These are phyloP conservation scores for Pherbina coryleti DNA, from an alignment of 2,888 invertebrate genomes.

Conservation along the genomic window DNA sequence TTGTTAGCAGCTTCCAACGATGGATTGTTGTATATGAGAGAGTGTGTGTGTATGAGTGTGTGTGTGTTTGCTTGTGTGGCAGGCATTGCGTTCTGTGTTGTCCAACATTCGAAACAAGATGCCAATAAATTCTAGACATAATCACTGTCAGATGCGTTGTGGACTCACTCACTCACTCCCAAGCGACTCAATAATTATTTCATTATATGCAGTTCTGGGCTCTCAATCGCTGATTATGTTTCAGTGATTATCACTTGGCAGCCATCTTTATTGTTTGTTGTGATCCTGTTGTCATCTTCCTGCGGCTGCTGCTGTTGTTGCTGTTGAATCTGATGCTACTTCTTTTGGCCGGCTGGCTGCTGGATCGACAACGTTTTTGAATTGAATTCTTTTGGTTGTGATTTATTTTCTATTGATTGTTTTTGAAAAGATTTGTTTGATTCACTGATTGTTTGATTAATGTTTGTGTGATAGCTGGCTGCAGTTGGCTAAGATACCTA, in stretches of 20 bases:
- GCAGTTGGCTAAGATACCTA: background rate
- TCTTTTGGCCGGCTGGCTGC: background rate
- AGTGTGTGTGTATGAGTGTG: background rate
- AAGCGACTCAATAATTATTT: slow-evolving; percentile 34
- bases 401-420: background rate
- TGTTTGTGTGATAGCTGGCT: background rate
- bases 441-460: background rate
- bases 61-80: background rate
- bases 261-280: slow-evolving; percentile 52
- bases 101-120: slow-evolving; percentile 48
- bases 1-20: background rate
- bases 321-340: background rate
- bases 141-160: slow-evolving; percentile 18
- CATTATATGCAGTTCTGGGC: slow-evolving; percentile 20
- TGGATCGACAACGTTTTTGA: background rate
- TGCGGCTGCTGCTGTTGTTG: background rate
- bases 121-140: slow-evolving; percentile 51
- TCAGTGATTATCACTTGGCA: slow-evolving; percentile 47
- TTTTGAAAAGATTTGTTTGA: background rate
- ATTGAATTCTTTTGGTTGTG: background rate
- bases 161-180: slow-evolving; percentile 21
- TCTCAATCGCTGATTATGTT: slow-evolving; percentile 21
- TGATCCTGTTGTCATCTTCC: slow-evolving; percentile 42
- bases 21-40: background rate
- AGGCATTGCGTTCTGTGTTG: slow-evolving; percentile 29